These are phyloP conservation scores for Microtus ochrogaster DNA, from an alignment of 2,113 vertebrate genomes.

Conservation along the genomic window DNA sequence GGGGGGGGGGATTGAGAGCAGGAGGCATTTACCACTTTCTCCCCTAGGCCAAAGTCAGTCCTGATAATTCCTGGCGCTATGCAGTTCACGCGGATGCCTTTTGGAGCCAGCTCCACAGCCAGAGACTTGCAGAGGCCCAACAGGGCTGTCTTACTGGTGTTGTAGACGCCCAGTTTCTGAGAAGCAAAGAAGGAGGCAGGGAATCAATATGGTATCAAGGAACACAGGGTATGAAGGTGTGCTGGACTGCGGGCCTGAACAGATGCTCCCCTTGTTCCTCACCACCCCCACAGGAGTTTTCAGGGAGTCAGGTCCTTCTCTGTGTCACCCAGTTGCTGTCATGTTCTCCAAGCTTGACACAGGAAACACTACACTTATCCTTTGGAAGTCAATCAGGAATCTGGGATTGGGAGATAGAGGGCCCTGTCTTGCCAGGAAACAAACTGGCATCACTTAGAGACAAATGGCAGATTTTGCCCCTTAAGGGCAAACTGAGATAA, in stretches of 20 bases:
- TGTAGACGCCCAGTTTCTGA: slow-evolving; percentile 89
- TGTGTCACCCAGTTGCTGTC: background rate
- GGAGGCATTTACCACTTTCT: slow-evolving; percentile 72
- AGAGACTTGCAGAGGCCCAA: slow-evolving; percentile 89
- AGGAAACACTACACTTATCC: background rate
- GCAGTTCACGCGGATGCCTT: slow-evolving; percentile 90
- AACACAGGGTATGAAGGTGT: background rate
- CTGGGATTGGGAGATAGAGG: background rate
- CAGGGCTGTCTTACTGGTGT: slow-evolving; percentile 90
- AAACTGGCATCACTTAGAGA: background rate
- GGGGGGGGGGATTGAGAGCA: too few species aligned
- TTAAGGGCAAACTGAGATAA: background rate
- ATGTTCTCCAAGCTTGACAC: background rate
- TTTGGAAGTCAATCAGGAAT: slow-evolving; percentile 1
- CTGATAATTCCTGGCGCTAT: slow-evolving; percentile 91
- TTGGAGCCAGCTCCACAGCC: slow-evolving; percentile 87
- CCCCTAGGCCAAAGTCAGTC: slow-evolving; percentile 87
- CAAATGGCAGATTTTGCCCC: background rate
- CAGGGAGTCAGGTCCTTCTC: background rate
- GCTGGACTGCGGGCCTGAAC: background rate
- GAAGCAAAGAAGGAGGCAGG: background rate
- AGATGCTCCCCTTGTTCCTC: background rate
- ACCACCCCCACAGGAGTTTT: background rate
- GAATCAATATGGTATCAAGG: background rate
- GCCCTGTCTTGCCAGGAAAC: background rate